Percentiles rank a stretch among this genome's conserved stretches.
Conservation (phyloP, 2,888 invertebrate genomes). For the Hydropsyche betteni region DNA sequence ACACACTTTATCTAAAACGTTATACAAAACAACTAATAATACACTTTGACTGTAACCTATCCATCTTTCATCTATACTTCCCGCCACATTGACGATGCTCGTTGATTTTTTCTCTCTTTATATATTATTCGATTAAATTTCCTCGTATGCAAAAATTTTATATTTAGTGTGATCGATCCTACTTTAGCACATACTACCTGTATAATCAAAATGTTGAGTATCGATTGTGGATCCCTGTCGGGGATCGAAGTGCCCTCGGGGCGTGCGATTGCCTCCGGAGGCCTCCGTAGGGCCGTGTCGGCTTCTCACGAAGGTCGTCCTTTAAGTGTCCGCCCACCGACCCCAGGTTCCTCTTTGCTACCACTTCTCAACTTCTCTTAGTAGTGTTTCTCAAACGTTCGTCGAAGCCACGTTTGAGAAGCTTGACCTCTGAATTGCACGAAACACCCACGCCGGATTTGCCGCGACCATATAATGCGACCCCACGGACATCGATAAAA, state of each 20-base stretch:
- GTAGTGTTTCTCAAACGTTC: constrained; percentile 31
- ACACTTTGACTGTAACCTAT: too few species aligned
- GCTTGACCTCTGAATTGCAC: constrained; percentile 2
- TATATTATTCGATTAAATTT: too few species aligned
- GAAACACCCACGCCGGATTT: constrained; percentile 4
- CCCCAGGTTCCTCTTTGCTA: constrained; percentile 33
- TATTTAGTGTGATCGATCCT: too few species aligned
- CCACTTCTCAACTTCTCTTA: neutral
- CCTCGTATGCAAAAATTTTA: too few species aligned
- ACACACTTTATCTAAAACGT: too few species aligned
- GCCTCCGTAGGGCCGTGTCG: constrained; percentile 14
- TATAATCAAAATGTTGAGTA: too few species aligned
- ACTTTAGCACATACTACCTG: too few species aligned
- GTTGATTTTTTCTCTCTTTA: too few species aligned
- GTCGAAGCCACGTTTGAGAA: neutral
- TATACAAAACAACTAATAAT: too few species aligned
- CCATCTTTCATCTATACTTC: too few species aligned
- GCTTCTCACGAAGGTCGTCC: constrained; percentile 41
- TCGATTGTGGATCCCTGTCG: constrained; percentile 21
- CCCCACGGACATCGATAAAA: too few species aligned
- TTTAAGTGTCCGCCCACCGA: constrained; percentile 32
- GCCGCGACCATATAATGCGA: neutral
- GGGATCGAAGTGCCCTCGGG: constrained; percentile 26
- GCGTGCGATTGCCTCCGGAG: constrained; percentile 30
- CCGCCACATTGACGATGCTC: too few species aligned